These are phyloP conservation scores for Ciconia stormi DNA, from an alignment of 2,113 vertebrate species.

Conservation along the genomic window DNA sequence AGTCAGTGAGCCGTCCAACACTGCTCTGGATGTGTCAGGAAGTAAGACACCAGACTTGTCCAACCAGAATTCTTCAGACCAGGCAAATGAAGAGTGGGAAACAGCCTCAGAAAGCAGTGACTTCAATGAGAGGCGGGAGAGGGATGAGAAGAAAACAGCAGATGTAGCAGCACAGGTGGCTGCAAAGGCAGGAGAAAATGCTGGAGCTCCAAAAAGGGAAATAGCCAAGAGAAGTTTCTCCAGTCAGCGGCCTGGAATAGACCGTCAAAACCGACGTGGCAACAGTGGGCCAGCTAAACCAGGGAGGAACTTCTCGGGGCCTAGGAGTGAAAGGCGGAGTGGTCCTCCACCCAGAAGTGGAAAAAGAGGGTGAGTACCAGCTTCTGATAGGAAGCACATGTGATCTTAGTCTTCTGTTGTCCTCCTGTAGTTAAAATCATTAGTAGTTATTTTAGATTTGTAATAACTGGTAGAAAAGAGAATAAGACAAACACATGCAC, in stretches of 20 bases:
- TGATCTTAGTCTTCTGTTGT: neutral
- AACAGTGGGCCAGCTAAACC: slow-evolving; percentile 87
- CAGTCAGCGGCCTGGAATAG: slow-evolving; percentile 89
- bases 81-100: slow-evolving; percentile 99
- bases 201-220: slow-evolving; percentile 80
- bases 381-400: neutral
- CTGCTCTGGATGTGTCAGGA: slow-evolving; percentile 76
- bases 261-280: slow-evolving; percentile 90
- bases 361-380: slow-evolving; percentile 89
- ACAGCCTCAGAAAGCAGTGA: slow-evolving; percentile 98
- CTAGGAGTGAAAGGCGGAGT: slow-evolving; percentile 88
- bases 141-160: slow-evolving; percentile 89
- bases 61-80: slow-evolving; percentile 98
- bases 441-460: neutral
- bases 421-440: neutral
- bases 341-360: slow-evolving; percentile 85
- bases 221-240: slow-evolving; percentile 95
- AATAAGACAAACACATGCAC: fast-evolving
- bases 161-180: slow-evolving; percentile 74
- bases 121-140: slow-evolving; percentile 95
- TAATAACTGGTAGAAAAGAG: neutral
- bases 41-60: slow-evolving; percentile 96
- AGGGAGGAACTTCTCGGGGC: slow-evolving; percentile 88
- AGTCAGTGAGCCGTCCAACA: slow-evolving; percentile 67
- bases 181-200: slow-evolving; percentile 74